phyloP scores from a whole-genome alignment of 1,140 invertebrate species.

The Dreissena polymorpha region DNA sequence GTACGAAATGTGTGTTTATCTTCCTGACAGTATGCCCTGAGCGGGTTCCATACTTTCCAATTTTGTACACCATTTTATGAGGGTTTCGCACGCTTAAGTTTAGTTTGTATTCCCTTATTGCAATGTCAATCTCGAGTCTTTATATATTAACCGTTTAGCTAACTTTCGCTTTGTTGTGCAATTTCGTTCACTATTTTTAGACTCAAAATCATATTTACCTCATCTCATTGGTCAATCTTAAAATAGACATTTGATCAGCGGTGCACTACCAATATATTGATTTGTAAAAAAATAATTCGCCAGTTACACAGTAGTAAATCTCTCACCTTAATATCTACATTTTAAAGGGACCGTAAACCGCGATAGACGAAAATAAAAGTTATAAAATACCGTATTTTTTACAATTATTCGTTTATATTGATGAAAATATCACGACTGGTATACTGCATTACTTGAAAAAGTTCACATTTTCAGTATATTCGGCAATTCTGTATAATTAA shows the following conservation, averaged over 20 bases:
- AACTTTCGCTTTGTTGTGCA: conserved; percentile 52
- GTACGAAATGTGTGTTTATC: conserved; percentile 28
- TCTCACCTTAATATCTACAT: no score
- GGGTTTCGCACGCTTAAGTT: neutral
- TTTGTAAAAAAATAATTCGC: no score
- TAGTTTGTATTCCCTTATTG: neutral
- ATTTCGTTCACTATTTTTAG: conserved; percentile 19
- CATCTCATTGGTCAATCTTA: neutral
- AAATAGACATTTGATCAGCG: neutral
- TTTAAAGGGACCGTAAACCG: no score
- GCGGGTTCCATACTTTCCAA: conserved; percentile 40
- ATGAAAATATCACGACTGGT: no score
- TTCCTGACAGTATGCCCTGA: conserved; percentile 44
- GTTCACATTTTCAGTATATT: no score
- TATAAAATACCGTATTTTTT: no score
- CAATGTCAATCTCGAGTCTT: neutral
- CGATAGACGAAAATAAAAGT: no score
- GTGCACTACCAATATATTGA: neutral
- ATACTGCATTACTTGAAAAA: no score
- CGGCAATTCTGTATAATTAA: no score
- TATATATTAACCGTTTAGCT: conserved; percentile 8
- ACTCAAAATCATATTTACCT: neutral
- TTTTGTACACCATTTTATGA: conserved; percentile 47
- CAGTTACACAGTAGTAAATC: no score
- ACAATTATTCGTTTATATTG: no score